Evolutionary conservation across 1,140 invertebrate species (phyloP).

Genomic region (Pomacea maculata): DNA sequence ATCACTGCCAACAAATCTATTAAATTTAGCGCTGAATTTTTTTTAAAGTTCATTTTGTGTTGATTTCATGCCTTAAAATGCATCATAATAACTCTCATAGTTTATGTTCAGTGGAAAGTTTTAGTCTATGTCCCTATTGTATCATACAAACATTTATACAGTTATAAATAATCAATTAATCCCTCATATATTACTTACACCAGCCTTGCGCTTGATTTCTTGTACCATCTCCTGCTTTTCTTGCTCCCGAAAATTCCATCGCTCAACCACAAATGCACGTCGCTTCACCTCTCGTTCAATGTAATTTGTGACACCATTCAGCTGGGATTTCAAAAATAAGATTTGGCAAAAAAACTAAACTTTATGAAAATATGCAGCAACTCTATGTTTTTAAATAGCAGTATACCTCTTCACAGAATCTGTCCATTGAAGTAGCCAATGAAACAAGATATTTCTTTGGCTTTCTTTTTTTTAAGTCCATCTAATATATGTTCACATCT

Average conservation of each 20-base stretch:
- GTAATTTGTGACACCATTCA: conserved; percentile 57
- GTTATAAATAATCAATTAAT: background rate
- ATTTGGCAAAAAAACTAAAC: background rate
- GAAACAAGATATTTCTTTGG: no score
- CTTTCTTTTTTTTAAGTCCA: no score
- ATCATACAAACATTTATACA: background rate
- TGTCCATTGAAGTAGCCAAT: no score
- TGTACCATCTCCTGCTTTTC: conserved; percentile 62
- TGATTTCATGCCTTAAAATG: background rate
- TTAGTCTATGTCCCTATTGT: background rate
- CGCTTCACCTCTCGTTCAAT: conserved; percentile 64
- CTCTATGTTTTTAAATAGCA: background rate
- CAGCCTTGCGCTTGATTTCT: conserved; percentile 60
- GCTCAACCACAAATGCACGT: conserved; percentile 56
- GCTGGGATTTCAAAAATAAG: conserved; percentile 37
- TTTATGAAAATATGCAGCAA: background rate
- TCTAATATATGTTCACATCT: no score
- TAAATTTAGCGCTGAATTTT: background rate
- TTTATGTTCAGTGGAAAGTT: no score
- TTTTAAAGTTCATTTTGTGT: background rate
- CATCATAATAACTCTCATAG: no score
- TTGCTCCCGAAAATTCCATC: conserved; percentile 64
- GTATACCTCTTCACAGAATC: background rate
- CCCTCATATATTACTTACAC: conserved; percentile 46
- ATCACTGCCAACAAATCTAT: background rate